Conservation (phyloP, 2,888 invertebrate species). For the Hypercompe scribonia region DNA sequence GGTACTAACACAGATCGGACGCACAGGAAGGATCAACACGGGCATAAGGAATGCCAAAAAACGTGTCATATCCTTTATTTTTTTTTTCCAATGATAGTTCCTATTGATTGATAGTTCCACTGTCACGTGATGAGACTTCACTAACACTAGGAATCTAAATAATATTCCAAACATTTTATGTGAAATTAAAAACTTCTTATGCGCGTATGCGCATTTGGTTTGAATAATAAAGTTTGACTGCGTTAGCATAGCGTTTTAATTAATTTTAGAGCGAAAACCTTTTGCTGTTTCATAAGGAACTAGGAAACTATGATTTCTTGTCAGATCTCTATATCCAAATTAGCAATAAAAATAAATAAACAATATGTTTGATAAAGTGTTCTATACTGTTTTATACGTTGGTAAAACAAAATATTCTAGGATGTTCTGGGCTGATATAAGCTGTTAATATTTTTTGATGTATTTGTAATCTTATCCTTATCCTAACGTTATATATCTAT, state of each 20-base stretch:
- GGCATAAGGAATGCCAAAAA: conserved; percentile 72
- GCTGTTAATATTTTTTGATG: no score
- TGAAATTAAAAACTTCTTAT: background rate
- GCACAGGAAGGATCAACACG: conserved; percentile 57
- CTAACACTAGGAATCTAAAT: conserved; percentile 11
- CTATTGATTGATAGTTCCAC: conserved; percentile 59
- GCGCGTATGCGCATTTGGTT: background rate
- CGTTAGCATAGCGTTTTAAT: conserved; percentile 1
- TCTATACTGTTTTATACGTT: no score
- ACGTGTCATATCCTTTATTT: conserved; percentile 63
- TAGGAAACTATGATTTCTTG: background rate
- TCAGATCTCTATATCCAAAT: background rate
- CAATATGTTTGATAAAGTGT: no score
- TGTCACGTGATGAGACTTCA: background rate
- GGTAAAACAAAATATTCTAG: no score
- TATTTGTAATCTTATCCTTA: no score
- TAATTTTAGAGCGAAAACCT: background rate
- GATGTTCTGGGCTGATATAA: no score
- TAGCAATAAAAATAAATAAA: no score
- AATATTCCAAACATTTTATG: conserved; percentile 15
- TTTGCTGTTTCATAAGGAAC: background rate
- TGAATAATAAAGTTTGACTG: background rate
- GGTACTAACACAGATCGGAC: conserved; percentile 71
- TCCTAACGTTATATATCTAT: no score
- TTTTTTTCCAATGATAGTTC: conserved; percentile 56